Base-by-base conservation (phyloP, 1,140 invertebrate genomes). In the Apis cerana region DNA sequence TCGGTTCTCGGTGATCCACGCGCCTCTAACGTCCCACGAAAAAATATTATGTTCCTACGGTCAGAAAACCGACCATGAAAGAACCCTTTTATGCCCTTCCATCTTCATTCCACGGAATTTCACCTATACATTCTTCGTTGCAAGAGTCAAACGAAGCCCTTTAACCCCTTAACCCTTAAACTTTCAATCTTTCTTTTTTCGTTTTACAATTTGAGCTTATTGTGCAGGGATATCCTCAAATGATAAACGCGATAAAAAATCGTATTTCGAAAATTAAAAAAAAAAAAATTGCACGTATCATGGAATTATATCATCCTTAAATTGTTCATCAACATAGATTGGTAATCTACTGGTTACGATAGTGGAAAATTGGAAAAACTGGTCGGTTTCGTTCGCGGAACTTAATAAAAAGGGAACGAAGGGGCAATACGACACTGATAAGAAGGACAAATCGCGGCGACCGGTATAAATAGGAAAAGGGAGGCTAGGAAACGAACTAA, bases 361-460 rank as follows among this genome's bases (percentile, higher is more conserved):
- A 5, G 11, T 17, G 17, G 62, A 33, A 52, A 43, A 17, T 8
- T 81, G 83, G 69, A 79, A 71, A 33, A 64, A 13, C 43, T 50
- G 13, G 15, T 69, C 48, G 0, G 61, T 0, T 33, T 33, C 13
- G 15, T 15, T 68, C 33, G 19, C 19, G 4, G 50, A 87, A 88
- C 75, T 92, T 92, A 92, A 93, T 92, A 91, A 93, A 27, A 91
- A 83, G 86, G 88, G 84, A 69, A 56, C 5, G 8, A 48, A 33
- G 84, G 83, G 90, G 89, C 91, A 88, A 91, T 90, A 91, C 89
- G 85, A 89, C 71, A 76, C 89, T 90, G 90, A 91, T 92, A 92
- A 92, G 90, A 79, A 85, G 78, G 82, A 89, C 89, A 75, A 82
- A 88, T 91, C 81, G 84, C 76, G 83, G 82, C 70, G 80, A 70